Conservation (phyloP, 2,113 vertebrate species). For the Orycteropus afer region DNA sequence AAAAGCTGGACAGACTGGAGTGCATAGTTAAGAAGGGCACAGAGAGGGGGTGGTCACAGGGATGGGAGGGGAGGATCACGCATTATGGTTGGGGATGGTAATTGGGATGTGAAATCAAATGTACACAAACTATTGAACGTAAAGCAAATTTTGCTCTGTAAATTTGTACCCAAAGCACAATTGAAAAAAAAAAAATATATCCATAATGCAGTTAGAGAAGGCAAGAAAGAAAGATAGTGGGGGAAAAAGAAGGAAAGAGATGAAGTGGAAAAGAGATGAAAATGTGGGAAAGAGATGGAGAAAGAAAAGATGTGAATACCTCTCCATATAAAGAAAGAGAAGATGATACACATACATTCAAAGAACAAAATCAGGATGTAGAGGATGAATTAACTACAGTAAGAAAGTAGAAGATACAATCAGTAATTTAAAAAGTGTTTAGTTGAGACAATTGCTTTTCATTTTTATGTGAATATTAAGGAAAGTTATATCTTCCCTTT, state of each 20-base stretch:
- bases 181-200: too few relatives aligned
- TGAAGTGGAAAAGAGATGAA: not conserved
- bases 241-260: not conserved
- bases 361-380: not conserved
- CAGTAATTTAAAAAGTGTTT: not conserved
- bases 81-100: too few relatives aligned
- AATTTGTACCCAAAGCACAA: too few relatives aligned
- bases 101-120: too few relatives aligned
- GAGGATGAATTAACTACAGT: not conserved
- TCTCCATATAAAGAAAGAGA: not conserved
- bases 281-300: not conserved
- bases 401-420: not conserved
- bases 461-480: not conserved
- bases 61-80: too few relatives aligned
- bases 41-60: too few relatives aligned
- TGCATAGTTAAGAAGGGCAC: too few relatives aligned
- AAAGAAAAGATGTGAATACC: not conserved
- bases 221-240: not conserved
- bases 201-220: not conserved
- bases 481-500: constrained; percentile 13
- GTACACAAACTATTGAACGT: too few relatives aligned
- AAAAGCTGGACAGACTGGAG: too few relatives aligned
- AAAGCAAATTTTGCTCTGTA: too few relatives aligned
- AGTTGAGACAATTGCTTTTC: not conserved
- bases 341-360: not conserved